Percentiles rank a stretch among this genome's conserved stretches.
These are phyloP conservation scores for Parascotia fuliginaria DNA, from an alignment of 2,888 invertebrate species.

Conservation along the genomic window DNA sequence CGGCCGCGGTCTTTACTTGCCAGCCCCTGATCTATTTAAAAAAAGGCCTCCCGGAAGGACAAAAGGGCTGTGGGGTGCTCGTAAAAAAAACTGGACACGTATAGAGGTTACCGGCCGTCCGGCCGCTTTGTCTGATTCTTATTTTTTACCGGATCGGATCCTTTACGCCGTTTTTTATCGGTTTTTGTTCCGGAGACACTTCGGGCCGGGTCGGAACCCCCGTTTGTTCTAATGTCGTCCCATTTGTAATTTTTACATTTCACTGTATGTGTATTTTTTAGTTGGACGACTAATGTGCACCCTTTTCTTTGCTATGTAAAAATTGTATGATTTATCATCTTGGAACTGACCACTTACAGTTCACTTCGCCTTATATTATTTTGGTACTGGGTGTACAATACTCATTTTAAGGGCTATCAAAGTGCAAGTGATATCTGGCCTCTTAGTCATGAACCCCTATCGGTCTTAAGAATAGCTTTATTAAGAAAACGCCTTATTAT, in stretches of 20 bases:
- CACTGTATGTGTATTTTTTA: slow-evolving; percentile 58
- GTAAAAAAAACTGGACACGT: slow-evolving; percentile 84
- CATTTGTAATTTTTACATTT: slow-evolving; percentile 82
- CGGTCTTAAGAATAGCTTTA: no score
- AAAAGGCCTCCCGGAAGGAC: slow-evolving; percentile 83
- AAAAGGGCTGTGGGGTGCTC: slow-evolving; percentile 77
- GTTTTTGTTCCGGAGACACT: slow-evolving; percentile 84
- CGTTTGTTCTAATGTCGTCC: slow-evolving; percentile 81
- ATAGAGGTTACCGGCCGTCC: slow-evolving; percentile 76
- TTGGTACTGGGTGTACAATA: slow-evolving; percentile 7
- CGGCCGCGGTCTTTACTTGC: slow-evolving; percentile 78
- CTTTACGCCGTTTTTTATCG: slow-evolving; percentile 83
- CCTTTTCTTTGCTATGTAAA: slow-evolving; percentile 70
- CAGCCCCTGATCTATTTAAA: slow-evolving; percentile 85
- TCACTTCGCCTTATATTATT: slow-evolving; percentile 47
- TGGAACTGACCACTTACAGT: slow-evolving; percentile 38
- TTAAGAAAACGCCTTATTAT: no score
- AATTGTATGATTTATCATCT: slow-evolving; percentile 66
- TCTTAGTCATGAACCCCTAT: no score
- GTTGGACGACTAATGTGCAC: slow-evolving; percentile 65
- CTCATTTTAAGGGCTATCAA: no score
- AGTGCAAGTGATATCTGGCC: no score
- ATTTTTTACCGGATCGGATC: slow-evolving; percentile 85
- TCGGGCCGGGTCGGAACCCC: slow-evolving; percentile 58
- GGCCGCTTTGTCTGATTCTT: slow-evolving; percentile 83